Base-by-base conservation (phyloP, 2,888 invertebrate genomes). In the Acronicta alni region DNA sequence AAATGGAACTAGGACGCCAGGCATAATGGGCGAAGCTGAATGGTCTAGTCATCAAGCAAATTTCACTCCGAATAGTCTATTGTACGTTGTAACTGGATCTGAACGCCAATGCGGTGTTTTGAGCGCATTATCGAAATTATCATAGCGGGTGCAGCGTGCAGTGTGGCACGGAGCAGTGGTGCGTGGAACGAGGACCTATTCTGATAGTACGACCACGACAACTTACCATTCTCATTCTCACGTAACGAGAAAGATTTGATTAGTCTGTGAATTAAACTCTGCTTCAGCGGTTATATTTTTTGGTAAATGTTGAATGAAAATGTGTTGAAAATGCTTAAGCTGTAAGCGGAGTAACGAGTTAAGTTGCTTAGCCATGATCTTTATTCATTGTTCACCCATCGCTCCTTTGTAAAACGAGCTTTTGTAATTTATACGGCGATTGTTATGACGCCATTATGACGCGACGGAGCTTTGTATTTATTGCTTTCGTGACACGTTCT, bases 101-200 rank as follows among this genome's bases (percentile, higher is more conserved):
- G 63, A 82, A 75, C 68, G 77, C 62, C 71, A 75, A 80, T 73
- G 73, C 73, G 53, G 64, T 61, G 67, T 70, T 76, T 77, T 66
- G 71, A 80, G 74, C 77, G 76, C 76, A 83, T 83, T 84, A 81
- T 79, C 63, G 66, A 77, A 80, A 83, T 84, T 82, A 84, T 84
- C 83, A 81, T 74, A 81, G 73, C 64, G 67, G 58, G 72, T 55
- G 76, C 81, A 79, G 77, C 68, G 74, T 64, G 67, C 81, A 79
- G 77, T 70, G 74, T 63, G 66, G 63, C 75, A 54, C 61, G 45
- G 75, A 46, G 75, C 67, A 76, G 39, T 65, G 66, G 61, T 74
- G 76, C 80, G 79, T 77, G 64, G 62, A 73, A 38, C 44, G 43
- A 65, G 17, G 37, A 52, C 44, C 48, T 20, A 55, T 56, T 60